Evolutionary conservation across 1,140 invertebrate genomes (phyloP), one percentile per base, ranked within the genome.

Genomic region (Pseudomyrmex sp.): DNA sequence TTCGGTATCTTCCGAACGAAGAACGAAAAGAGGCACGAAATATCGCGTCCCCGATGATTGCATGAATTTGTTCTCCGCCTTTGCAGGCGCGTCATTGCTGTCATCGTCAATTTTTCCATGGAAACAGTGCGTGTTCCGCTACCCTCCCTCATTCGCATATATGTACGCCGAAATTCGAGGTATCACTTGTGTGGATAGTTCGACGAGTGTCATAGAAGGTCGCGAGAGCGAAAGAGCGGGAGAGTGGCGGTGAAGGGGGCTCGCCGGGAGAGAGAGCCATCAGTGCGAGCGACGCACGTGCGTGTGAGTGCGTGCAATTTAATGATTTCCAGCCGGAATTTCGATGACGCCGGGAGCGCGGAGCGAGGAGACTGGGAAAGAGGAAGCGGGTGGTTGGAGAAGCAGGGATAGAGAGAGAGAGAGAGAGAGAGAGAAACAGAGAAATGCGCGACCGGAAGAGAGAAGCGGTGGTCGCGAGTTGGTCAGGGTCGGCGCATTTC

Each of bases 251-350:
- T 75, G 68, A 69, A 75, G 83, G 59, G 87, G 72, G 20, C 20
- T 59, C 54, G 66, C 44, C 20, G 50, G 74, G 69, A 83, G 87
- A 68, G 82, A 74, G 91, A 65, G 87, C 79, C 84, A 88, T 89
- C 87, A 84, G 69, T 80, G 72, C 86, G 73, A 74, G 89, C 82
- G 82, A 89, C 87, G 90, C 90, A 91, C 88, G 88, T 88, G 91
- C 90, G 85, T 89, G 80, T 91, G 92, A 91, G 90, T 90, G 92
- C 88, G 86, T 86, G 82, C 88, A 85, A 88, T 90, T 90, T 90
- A 90, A 90, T 90, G 89, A 90, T 90, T 90, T 90, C 73, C 89
- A 88, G 74, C 82, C 89, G 93, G 92, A 93, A 94, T 94, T 94
- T 94, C 91, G 93, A 94, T 94, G 93, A 94, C 91, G 92, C 85